Conservation (phyloP, 2,113 vertebrate species). For the Calidris pugnax region DNA sequence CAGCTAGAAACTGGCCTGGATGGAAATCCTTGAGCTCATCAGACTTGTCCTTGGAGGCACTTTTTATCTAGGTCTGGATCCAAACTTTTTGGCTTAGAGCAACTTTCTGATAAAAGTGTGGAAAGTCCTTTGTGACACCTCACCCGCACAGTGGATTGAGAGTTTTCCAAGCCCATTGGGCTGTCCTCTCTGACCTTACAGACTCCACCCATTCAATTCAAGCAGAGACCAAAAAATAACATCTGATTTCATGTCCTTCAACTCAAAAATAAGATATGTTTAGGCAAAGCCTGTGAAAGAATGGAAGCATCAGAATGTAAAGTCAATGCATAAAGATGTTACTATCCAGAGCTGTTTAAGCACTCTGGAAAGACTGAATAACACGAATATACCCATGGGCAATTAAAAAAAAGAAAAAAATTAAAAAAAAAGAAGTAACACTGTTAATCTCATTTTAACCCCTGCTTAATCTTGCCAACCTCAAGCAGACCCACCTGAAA, state of each 20-base stretch:
- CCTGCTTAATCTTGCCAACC: neutral
- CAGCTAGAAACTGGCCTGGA: neutral
- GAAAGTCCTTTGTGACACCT: neutral
- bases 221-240: neutral
- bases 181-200: neutral
- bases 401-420: neutral
- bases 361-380: neutral
- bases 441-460: slow-evolving; percentile 2
- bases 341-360: neutral
- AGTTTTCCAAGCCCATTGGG: neutral
- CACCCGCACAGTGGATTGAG: neutral
- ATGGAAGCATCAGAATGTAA: neutral
- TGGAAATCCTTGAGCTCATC: neutral
- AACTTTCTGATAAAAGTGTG: slow-evolving; percentile 1
- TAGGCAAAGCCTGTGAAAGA: neutral
- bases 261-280: neutral
- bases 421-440: neutral
- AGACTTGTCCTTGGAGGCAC: neutral
- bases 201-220: neutral
- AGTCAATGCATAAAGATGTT: neutral
- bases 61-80: slow-evolving; percentile 8
- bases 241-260: neutral
- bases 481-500: slow-evolving; percentile 37
- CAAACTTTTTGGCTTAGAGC: neutral
- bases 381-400: neutral